These are phyloP conservation scores for Vireo altiloquus DNA, from an alignment of 2,113 vertebrate species.

Conservation along the genomic window DNA sequence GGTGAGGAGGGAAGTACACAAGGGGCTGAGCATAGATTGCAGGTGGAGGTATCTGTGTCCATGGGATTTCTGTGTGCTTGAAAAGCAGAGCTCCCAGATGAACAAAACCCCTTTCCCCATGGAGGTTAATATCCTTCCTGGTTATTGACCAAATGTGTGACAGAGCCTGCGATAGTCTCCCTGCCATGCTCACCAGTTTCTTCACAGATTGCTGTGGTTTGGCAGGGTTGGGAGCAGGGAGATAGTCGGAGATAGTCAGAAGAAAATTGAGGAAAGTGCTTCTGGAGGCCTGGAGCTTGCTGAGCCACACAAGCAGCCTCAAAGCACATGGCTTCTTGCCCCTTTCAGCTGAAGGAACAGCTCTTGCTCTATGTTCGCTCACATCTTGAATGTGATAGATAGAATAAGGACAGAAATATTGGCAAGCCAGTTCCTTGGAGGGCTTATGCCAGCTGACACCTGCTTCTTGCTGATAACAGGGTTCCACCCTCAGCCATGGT, in stretches of 20 bases:
- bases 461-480: neutral
- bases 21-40: neutral
- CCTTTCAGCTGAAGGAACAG: neutral
- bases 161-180: neutral
- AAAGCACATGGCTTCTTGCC: neutral
- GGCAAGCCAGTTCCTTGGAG: neutral
- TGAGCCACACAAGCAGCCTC: neutral
- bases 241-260: neutral
- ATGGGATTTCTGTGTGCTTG: neutral
- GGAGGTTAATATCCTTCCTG: neutral
- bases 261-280: neutral
- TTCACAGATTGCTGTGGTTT: neutral
- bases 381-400: neutral
- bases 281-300: neutral
- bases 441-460: neutral
- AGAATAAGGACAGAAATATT: neutral
- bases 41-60: neutral
- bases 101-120: neutral
- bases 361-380: neutral
- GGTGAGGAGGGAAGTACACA: fast-evolving
- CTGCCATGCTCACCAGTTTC: neutral
- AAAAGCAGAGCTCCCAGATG: neutral
- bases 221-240: neutral
- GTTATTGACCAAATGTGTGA: neutral
- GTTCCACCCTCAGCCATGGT: neutral